Evolutionary conservation across 2,113 vertebrate genomes (phyloP).

Genomic region (Zosterops lateralis): DNA sequence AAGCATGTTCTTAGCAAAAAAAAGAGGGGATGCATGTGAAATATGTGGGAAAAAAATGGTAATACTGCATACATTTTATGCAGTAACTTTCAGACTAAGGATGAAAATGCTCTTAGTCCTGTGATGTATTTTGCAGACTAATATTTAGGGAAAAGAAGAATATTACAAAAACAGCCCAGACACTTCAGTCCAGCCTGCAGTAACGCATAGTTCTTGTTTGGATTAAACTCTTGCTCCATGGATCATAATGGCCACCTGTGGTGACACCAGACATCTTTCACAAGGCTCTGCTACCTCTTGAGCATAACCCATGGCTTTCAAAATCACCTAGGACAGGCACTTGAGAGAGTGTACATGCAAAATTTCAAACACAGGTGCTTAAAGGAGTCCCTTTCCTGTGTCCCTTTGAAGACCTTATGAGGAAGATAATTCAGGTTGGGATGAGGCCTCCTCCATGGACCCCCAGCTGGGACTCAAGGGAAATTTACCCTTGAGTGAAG

Average conservation of each 20-base stretch:
- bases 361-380: background rate
- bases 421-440: background rate
- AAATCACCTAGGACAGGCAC: background rate
- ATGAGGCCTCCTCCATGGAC: background rate
- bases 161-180: background rate
- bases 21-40: background rate
- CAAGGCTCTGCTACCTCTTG: background rate
- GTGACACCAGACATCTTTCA: background rate
- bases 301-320: background rate
- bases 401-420: background rate
- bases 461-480: background rate
- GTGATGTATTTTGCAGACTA: background rate
- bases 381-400: background rate
- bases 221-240: background rate
- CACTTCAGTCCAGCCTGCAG: background rate
- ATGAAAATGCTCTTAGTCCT: background rate
- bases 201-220: background rate
- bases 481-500: background rate
- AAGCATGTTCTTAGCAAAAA: background rate
- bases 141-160: background rate
- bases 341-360: accelerated
- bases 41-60: background rate
- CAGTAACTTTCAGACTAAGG: background rate
- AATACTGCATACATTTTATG: background rate
- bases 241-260: background rate